Conservation (phyloP, 2,113 vertebrate genomes). For the Cathartes aura region DNA sequence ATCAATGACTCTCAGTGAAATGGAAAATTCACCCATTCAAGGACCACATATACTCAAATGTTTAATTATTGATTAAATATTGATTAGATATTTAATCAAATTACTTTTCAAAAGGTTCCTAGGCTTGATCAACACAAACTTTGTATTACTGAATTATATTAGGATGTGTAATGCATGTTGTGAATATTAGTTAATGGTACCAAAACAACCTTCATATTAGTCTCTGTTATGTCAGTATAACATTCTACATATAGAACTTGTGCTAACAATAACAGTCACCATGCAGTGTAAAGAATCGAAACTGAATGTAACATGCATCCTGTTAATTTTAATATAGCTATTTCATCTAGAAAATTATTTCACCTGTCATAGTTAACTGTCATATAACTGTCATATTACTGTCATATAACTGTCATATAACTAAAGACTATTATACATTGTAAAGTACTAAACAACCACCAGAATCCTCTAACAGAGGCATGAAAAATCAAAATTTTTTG, state of each 20-base stretch:
- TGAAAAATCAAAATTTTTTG: neutral
- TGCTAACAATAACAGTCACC: neutral
- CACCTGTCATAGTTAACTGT: neutral
- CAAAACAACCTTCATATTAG: neutral
- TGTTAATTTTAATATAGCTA: neutral
- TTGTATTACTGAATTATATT: neutral
- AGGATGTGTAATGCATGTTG: neutral
- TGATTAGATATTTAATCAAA: neutral
- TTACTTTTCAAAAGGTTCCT: neutral
- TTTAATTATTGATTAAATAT: neutral
- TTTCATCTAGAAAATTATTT: neutral
- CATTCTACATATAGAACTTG: neutral
- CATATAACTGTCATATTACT: too few relatives aligned
- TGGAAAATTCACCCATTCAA: neutral
- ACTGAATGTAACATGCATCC: neutral
- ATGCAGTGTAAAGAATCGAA: neutral
- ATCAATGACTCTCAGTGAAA: neutral
- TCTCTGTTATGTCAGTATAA: neutral
- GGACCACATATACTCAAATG: neutral
- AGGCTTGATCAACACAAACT: neutral
- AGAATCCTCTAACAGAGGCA: neutral
- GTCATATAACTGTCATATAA: neutral
- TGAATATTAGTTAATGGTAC: neutral
- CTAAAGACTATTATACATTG: neutral
- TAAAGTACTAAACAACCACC: neutral